Base-by-base conservation (phyloP, 2,888 invertebrate genomes). In the Carpatolechia fugitivella region DNA sequence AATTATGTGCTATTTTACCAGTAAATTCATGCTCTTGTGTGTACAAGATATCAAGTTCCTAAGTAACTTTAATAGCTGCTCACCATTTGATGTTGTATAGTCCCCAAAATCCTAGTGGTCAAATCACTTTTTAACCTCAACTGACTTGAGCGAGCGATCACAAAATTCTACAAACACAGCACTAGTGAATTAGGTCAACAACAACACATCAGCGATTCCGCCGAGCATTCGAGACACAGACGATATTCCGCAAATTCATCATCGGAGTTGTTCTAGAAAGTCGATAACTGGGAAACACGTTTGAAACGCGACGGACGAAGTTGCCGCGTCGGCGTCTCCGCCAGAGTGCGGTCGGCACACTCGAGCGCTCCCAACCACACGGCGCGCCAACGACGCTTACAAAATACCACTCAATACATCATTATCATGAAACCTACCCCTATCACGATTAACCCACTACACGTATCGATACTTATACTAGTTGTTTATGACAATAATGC, bases 311-410 rank as follows among this genome's bases (percentile, higher is more conserved):
- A 70, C 70, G 62, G 13, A n/a, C 52, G 55, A 72, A 67, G 71
- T 78, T 77, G 84, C 84, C 82, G 84, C 85, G 84, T 76, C 82
- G 79, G 82, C 80, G 77, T 78, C 80, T 76, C 74, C 73, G 75
- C 72, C 75, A 72, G 76, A 74, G 74, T 74, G 44, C 29, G 44
- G 78, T 29, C 44, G 24, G 4, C 29, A 29, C 7, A 16, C 24
- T 1, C 44, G 13, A 44, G 13, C 24, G 13, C 13, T 13, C 44
- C 29, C 13, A 24, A 20, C 44, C 44, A 48, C 33, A 66, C 76
- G 74, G 72, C 75, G n/a, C 74, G 72, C 73, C 70, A 75, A 78
- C 78, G 85, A 88, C 87, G 87, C 88, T 78, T 82, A 44, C 13
- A 5, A 44, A n/a, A 29, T 29, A 68, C 76, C 72, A 69, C 78